Base-by-base conservation (phyloP, 2,797 vertebrate species). In the Melanotaenia trifasciata region DNA sequence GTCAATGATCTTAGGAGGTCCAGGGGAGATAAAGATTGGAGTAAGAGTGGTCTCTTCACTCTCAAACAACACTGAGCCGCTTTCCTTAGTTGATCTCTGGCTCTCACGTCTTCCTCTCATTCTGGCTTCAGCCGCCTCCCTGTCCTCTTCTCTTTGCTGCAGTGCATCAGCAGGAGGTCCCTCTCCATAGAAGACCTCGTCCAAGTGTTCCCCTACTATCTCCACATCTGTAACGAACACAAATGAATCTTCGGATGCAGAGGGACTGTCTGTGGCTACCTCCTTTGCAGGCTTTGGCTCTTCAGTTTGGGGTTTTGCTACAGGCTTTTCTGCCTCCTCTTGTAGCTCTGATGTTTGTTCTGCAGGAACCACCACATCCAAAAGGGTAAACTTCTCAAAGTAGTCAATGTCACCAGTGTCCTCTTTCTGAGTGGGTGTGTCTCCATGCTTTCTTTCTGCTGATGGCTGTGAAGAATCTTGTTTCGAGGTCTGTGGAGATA, bases 381-480 rank as follows among this genome's bases (percentile, higher is more conserved):
- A 84, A 79, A 99, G 90, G 8, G 95, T 98, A 66, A 97, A 97
- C 86, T 97, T 97, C 93, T 98, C 97, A 88, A 98, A 96, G 91
- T 98, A 98, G 92, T 99, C 97, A 67, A 96, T 90, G 74, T 96
- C 95, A 2, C 70, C 58, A 1, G 73, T 63, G 69, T 82, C 84
- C 35, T 88, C 90, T 84, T 86, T 89, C 74, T 82, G 83, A 80
- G 76, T 66, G 77, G 56, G 73, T 64, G 72, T 79, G 33, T 72
- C 80, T 61, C 40, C 81, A 70, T 67, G 62, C 79, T 81, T 78
- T 68, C 77, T 78, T 60, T 80, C 89, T 60, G 68, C 71, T 67
- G 85, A 77, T 26, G 68, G 82, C 70, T 79, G 75, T 1, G 80
- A 58, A 18, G 79, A 80, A 33, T 85, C 85, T 60, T 79, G 67